Evolutionary conservation across 2,888 invertebrate genomes (phyloP).

Genomic region (Zonitis immaculata): DNA sequence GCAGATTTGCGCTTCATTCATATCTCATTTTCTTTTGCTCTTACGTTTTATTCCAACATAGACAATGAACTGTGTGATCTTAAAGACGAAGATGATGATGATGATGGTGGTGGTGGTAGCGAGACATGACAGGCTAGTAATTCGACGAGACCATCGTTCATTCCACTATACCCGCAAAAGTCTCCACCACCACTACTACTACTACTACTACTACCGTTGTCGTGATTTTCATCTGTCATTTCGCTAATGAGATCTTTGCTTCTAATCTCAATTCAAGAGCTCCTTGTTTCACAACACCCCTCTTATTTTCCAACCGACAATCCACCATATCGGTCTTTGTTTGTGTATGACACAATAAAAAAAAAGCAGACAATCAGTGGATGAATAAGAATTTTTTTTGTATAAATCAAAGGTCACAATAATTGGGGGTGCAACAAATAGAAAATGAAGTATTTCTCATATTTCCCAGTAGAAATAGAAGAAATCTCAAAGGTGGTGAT

Average conservation of each 20-base stretch:
- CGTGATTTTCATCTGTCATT: slow-evolving; percentile 46
- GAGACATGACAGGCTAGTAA: slow-evolving; percentile 45
- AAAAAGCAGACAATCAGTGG: too few species aligned
- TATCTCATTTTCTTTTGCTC: slow-evolving; percentile 45
- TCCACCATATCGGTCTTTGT: too few species aligned
- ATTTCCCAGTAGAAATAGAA: too few species aligned
- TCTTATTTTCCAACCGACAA: too few species aligned
- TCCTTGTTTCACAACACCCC: slow-evolving; percentile 6
- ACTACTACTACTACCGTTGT: slow-evolving; percentile 23
- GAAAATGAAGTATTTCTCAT: too few species aligned
- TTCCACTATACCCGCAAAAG: slow-evolving; percentile 2
- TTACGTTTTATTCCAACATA: slow-evolving; percentile 30
- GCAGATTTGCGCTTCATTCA: slow-evolving; percentile 48
- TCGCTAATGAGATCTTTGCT: slow-evolving; percentile 44
- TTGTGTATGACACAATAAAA: too few species aligned
- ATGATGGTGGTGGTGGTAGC: slow-evolving; percentile 9
- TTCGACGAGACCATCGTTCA: slow-evolving; percentile 39
- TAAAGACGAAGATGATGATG: background rate
- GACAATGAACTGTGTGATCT: slow-evolving; percentile 39
- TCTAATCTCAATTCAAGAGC: slow-evolving; percentile 35
- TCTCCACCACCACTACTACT: too few species aligned
- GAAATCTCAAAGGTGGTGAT: too few species aligned
- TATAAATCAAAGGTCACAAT: too few species aligned
- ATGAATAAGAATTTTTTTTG: too few species aligned
- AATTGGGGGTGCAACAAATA: too few species aligned